Evolutionary conservation across 1,140 invertebrate species (phyloP), one percentile per base, ranked within the genome.

Genomic region (Achroia grisella): DNA sequence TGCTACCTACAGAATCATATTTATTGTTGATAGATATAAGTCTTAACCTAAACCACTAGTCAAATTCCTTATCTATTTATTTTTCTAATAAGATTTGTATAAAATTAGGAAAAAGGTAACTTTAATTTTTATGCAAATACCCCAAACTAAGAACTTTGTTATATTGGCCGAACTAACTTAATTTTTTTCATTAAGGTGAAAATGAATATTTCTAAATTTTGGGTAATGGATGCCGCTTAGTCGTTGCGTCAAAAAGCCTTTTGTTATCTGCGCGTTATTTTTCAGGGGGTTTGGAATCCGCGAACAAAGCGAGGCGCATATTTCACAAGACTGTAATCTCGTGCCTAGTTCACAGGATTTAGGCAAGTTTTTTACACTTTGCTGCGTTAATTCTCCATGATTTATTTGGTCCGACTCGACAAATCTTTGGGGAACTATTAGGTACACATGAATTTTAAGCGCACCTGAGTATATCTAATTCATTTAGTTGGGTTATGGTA

Each of bases 251-350:
- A 73, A 70, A 71, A 74, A 65, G 66, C 64, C 70, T 67, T 76
- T 79, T 71, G 74, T 76, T 79, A 76, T 75, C 72, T 66, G 41
- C 31, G 48, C 53, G 68, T 66, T 76, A 74, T 76, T 79, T 79
- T 76, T 74, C 68, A 75, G 70, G 54, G 62, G 61, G 60, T 73
- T 70, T 67, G 61, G 62, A 71, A 73, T 64, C 53, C 36, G 47
- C 56, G 61, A 61, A 78, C 71, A 78, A 75, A 78, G 62, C 68
- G 71, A 52, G 48, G 33, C 67, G 65, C 66, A 78, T 78, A 78
- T 75, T 75, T 78, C 64, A 78, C 58, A 48, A 63, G 56, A 59
- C 61, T 60, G 48, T 78, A 78, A 78, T 78, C 74, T 78, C 65
- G 62, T 65, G 62, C 55, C 61, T 69, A 67, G 64, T 65, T 71